phyloP scores from a whole-genome alignment of 2,797 vertebrate species.

The Fistularia tabacaria region DNA sequence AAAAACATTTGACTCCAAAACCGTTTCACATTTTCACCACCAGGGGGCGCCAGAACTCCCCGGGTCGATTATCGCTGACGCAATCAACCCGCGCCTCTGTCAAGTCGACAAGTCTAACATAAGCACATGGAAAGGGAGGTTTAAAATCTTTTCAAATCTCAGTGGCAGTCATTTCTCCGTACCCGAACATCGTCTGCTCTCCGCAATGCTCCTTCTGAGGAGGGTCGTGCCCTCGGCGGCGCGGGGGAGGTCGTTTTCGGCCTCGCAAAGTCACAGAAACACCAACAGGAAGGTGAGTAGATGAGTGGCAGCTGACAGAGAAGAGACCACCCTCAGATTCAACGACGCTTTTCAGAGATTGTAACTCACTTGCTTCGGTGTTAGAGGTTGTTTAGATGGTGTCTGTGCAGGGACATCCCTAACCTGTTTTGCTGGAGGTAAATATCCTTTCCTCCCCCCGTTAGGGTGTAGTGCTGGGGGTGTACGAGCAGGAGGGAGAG shows the following conservation, averaged over 20 bases:
- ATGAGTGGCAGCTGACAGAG: neutral
- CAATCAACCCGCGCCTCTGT: constrained; percentile 27
- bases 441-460: neutral
- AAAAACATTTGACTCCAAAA: too few species aligned
- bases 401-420: too few species aligned
- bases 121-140: constrained; percentile 40
- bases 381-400: too few species aligned
- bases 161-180: neutral
- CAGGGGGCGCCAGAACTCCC: constrained; percentile 15
- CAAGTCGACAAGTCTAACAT: neutral
- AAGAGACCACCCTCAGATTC: too few species aligned
- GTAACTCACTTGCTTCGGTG: too few species aligned
- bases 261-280: constrained; percentile 43
- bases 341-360: neutral
- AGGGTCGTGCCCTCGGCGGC: constrained; percentile 28
- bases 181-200: neutral
- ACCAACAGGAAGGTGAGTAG: constrained; percentile 69
- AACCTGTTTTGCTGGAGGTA: too few species aligned
- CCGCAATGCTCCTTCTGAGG: constrained; percentile 66
- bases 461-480: constrained; percentile 89
- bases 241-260: constrained; percentile 58
- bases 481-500: constrained; percentile 81
- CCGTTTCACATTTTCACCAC: constrained; percentile 1
- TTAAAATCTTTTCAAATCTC: neutral
- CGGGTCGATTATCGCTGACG: constrained; percentile 46